Conservation (phyloP, 2,797 vertebrate genomes). For the Lycodopsis pacificus region DNA sequence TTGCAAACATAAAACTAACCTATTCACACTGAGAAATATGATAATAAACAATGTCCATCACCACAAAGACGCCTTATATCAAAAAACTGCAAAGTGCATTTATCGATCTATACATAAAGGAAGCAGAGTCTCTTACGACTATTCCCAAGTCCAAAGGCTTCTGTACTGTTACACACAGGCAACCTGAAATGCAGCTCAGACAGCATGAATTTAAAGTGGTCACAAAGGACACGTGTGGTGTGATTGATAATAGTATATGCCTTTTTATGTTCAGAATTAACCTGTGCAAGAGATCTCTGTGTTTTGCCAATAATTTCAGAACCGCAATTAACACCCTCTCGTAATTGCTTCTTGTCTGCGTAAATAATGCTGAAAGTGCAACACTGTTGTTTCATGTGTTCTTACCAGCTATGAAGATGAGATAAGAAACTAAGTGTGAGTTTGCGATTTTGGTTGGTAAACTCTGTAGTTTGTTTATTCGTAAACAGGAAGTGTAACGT, state of each 20-base stretch:
- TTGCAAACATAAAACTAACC: background rate
- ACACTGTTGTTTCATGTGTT: background rate
- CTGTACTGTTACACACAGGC: too few species aligned
- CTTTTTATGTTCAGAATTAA: background rate
- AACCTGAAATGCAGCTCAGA: background rate
- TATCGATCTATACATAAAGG: background rate
- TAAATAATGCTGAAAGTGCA: background rate
- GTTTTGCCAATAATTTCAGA: background rate
- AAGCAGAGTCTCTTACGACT: background rate
- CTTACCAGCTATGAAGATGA: background rate
- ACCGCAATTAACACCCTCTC: background rate
- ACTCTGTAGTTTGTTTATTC: background rate
- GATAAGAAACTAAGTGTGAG: background rate
- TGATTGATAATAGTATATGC: background rate
- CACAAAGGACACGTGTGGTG: background rate
- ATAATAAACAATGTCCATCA: background rate
- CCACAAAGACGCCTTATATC: too few species aligned
- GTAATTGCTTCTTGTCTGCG: background rate
- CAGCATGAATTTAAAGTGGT: background rate
- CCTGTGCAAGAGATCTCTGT: background rate
- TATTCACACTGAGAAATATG: background rate
- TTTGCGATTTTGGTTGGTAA: background rate
- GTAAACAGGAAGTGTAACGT: constrained; percentile 18
- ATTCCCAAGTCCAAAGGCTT: background rate
- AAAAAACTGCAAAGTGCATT: background rate